phyloP scores from a whole-genome alignment of 2,113 vertebrate genomes.

The Thermophis baileyi region DNA sequence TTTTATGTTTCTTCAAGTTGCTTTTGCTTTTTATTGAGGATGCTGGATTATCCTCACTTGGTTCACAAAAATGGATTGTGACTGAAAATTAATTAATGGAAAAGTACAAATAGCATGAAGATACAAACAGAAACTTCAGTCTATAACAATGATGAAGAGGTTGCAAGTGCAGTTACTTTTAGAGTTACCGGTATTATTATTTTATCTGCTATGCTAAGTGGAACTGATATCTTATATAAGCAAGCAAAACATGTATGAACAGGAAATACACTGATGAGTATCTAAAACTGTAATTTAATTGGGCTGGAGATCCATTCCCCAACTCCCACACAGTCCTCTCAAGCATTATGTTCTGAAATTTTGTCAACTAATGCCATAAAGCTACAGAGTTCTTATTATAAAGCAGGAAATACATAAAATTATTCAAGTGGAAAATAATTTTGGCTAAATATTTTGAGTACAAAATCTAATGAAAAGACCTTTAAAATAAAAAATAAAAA shows the following conservation, averaged over 20 bases:
- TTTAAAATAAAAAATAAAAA: neutral
- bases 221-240: neutral
- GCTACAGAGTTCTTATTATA: neutral
- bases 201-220: neutral
- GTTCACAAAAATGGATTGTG: neutral
- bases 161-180: neutral
- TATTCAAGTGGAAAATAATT: neutral
- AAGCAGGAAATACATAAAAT: neutral
- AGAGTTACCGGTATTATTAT: neutral
- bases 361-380: neutral
- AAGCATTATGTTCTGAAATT: neutral
- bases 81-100: neutral
- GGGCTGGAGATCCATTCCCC: neutral
- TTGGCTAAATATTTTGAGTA: neutral
- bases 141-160: neutral
- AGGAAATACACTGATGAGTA: neutral
- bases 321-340: neutral
- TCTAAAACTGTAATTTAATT: neutral
- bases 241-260: neutral
- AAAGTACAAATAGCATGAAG: neutral
- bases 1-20: neutral
- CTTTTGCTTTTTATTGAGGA: neutral
- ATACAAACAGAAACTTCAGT: neutral
- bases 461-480: neutral
- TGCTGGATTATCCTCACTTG: neutral